phyloP scores from a whole-genome alignment of 2,888 invertebrate species.

The Cacoxenus indagator region DNA sequence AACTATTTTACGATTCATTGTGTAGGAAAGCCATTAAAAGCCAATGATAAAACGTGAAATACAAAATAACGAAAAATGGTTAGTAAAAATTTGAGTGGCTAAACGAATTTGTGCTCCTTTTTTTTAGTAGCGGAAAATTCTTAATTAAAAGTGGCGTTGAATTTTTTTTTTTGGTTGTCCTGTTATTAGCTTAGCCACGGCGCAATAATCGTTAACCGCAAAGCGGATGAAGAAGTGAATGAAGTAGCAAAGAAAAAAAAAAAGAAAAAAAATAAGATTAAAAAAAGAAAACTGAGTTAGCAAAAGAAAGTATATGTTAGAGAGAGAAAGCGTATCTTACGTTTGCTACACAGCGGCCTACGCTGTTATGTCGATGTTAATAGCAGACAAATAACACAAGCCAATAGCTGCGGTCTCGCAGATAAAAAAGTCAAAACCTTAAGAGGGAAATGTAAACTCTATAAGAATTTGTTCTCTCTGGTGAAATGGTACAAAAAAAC shows the following conservation, averaged over 20 bases:
- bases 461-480: too few relatives aligned
- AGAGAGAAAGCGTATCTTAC: too few relatives aligned
- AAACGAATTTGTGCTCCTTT: constrained; percentile 9
- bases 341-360: too few relatives aligned
- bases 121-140: constrained; percentile 14
- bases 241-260: not conserved
- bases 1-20: too few relatives aligned
- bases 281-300: not conserved
- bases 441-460: too few relatives aligned
- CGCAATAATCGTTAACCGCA: constrained; percentile 18
- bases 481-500: too few relatives aligned
- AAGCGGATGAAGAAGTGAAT: not conserved
- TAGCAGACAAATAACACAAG: too few relatives aligned
- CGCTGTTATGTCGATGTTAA: too few relatives aligned
- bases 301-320: not conserved
- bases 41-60: constrained; percentile 23
- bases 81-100: constrained; percentile 13
- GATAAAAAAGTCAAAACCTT: too few relatives aligned
- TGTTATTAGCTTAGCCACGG: not conserved
- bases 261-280: not conserved
- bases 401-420: too few relatives aligned
- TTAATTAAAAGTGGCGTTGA: constrained; percentile 1
- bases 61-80: constrained; percentile 20
- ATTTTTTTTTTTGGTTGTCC: not conserved
- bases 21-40: constrained; percentile 44